A percentile compares a stretch with the other conserved stretches of the same genome.
Evolutionary conservation across 1,140 invertebrate genomes (phyloP).

Genomic region (Cepaea nemoralis): DNA sequence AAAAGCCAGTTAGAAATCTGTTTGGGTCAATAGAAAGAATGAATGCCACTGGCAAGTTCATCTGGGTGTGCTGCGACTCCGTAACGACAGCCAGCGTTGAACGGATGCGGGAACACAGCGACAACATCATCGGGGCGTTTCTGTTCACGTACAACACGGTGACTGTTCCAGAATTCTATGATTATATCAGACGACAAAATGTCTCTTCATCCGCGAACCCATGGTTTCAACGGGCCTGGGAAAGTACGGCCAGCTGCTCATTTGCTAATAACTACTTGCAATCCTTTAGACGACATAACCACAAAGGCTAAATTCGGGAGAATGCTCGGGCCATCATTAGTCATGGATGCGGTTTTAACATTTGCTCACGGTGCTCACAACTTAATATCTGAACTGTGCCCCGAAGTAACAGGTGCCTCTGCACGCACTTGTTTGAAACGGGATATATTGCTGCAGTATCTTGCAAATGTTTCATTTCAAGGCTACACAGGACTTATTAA

Average conservation of each 20-base stretch:
- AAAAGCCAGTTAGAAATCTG: neutral
- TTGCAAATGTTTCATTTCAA: neutral
- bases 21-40: neutral
- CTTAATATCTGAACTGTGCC: neutral
- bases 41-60: slow-evolving; percentile 22
- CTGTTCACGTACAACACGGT: neutral
- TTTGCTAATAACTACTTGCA: neutral
- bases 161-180: slow-evolving; percentile 10
- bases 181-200: slow-evolving; percentile 3
- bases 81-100: neutral
- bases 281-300: neutral
- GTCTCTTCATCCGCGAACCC: neutral
- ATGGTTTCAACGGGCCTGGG: slow-evolving; percentile 11
- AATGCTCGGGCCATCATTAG: neutral
- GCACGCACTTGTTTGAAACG: neutral
- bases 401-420: neutral
- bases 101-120: neutral
- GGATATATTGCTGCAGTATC: neutral
- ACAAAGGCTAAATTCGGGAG: neutral
- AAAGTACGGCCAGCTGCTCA: neutral
- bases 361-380: slow-evolving; percentile 22
- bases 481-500: neutral
- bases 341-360: slow-evolving; percentile 18
- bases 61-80: slow-evolving; percentile 7
- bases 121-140: neutral